These are phyloP conservation scores for Myripristis murdjan DNA, from an alignment of 2,797 vertebrate species.

Conservation along the genomic window DNA sequence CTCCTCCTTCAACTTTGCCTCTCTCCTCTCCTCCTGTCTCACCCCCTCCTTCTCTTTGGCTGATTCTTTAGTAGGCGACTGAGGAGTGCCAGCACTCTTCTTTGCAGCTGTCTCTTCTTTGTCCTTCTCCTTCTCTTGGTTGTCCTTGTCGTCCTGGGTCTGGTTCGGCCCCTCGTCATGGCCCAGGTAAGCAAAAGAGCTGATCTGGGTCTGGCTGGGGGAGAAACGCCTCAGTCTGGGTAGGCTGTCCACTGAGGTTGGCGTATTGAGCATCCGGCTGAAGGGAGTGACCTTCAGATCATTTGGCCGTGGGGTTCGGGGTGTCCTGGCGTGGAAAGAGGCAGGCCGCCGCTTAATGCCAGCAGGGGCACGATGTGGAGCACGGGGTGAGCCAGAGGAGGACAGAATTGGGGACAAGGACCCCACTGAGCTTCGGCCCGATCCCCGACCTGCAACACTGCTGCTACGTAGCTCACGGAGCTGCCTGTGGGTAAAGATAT, in stretches of 20 bases:
- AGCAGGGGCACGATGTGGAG: constrained; percentile 89
- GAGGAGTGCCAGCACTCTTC: constrained; percentile 46
- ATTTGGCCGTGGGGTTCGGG: constrained; percentile 92
- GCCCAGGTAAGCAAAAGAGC: constrained; percentile 93
- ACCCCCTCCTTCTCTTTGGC: constrained; percentile 67
- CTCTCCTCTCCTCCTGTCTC: constrained; percentile 62
- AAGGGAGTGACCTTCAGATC: constrained; percentile 94
- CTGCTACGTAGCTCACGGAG: constrained; percentile 90
- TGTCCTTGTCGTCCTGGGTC: constrained; percentile 66
- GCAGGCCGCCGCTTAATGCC: constrained; percentile 90
- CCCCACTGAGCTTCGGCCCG: constrained; percentile 86
- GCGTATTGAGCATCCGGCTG: constrained; percentile 95
- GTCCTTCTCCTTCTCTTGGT: constrained; percentile 50
- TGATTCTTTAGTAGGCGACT: constrained; percentile 44
- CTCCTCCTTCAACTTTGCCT: constrained; percentile 64
- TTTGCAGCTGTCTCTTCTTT: constrained; percentile 34
- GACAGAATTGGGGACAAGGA: constrained; percentile 87
- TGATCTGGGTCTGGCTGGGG: constrained; percentile 91
- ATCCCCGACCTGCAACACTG: constrained; percentile 82
- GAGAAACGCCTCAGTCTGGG: constrained; percentile 94
- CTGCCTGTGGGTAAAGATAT: constrained; percentile 85
- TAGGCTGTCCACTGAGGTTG: constrained; percentile 95
- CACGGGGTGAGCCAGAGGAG: constrained; percentile 88
- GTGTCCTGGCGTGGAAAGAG: constrained; percentile 91
- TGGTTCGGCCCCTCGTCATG: constrained; percentile 81